A percentile compares a stretch with the other conserved stretches of the same genome.
phyloP scores from a whole-genome alignment of 2,113 vertebrate genomes.

The Cyanoderma ruficeps region DNA sequence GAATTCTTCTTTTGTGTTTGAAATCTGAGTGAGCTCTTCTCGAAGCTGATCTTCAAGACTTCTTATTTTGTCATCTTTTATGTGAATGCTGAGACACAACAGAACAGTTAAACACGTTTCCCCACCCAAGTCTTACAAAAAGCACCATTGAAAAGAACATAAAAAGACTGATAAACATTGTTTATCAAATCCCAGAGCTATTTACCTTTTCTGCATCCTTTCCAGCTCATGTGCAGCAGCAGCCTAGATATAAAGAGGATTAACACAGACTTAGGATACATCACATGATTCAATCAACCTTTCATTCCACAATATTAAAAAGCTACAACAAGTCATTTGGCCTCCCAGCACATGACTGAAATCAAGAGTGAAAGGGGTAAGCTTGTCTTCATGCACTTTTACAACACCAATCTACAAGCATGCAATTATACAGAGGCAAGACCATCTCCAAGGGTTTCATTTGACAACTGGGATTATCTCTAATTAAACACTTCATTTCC shows the following conservation, averaged over 20 bases:
- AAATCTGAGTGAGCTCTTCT: constrained; percentile 60
- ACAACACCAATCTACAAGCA: not conserved
- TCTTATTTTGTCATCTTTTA: constrained; percentile 80
- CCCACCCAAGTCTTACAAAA: not conserved
- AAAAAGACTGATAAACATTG: not conserved
- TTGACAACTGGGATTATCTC: not conserved
- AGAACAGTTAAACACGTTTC: not conserved
- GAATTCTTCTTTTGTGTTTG: constrained; percentile 75
- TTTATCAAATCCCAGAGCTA: constrained; percentile 33
- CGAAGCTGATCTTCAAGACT: constrained; percentile 77
- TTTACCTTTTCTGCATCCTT: constrained; percentile 82
- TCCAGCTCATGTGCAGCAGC: constrained; percentile 76
- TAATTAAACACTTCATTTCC: constrained; percentile 10
- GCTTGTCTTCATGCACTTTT: not conserved
- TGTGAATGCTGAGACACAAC: constrained; percentile 59
- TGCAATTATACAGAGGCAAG: not conserved
- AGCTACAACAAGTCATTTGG: constrained; percentile 39
- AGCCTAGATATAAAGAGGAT: constrained; percentile 73
- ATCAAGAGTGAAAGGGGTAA: not conserved
- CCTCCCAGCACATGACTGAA: constrained; percentile 22
- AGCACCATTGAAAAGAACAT: not conserved
- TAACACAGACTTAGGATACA: constrained; percentile 55
- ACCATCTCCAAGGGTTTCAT: not conserved
- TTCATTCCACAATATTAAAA: constrained; percentile 47
- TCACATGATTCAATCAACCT: constrained; percentile 52